A percentile compares a stretch with the other conserved stretches of the same genome.
These are phyloP conservation scores for Hydrophis major DNA, from an alignment of 2,797 vertebrate genomes.

Conservation along the genomic window DNA sequence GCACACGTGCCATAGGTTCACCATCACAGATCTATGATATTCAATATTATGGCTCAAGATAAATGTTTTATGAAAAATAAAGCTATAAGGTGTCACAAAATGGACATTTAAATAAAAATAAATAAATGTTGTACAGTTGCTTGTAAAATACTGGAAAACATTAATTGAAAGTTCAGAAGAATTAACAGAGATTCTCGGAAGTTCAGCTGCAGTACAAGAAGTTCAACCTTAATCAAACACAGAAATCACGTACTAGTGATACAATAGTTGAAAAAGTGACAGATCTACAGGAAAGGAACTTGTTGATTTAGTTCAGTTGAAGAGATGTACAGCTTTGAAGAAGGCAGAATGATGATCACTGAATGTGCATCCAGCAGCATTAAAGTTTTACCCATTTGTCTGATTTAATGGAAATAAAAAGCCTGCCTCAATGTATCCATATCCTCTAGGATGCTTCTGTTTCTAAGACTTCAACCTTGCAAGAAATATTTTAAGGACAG, in stretches of 20 bases:
- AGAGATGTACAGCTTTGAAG: background rate
- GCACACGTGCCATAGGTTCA: no score
- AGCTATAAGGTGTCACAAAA: background rate
- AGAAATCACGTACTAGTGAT: background rate
- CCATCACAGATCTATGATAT: background rate
- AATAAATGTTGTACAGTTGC: conserved; percentile 38
- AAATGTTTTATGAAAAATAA: conserved; percentile 24
- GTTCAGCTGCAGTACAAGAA: background rate
- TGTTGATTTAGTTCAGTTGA: background rate
- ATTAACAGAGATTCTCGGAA: background rate
- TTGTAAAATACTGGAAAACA: background rate
- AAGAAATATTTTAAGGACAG: background rate
- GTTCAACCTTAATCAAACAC: background rate
- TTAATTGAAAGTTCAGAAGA: background rate
- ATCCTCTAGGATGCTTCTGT: background rate
- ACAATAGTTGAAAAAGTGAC: background rate
- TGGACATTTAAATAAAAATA: conserved; percentile 47
- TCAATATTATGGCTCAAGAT: background rate
- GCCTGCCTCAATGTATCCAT: background rate
- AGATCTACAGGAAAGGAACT: background rate
- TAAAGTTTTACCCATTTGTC: background rate
- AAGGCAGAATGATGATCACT: background rate
- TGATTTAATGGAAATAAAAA: background rate
- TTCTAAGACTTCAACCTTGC: background rate
- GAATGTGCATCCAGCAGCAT: background rate